Evolutionary conservation across 2,888 invertebrate species (phyloP).

Genomic region (Lasioglossum calceatum): DNA sequence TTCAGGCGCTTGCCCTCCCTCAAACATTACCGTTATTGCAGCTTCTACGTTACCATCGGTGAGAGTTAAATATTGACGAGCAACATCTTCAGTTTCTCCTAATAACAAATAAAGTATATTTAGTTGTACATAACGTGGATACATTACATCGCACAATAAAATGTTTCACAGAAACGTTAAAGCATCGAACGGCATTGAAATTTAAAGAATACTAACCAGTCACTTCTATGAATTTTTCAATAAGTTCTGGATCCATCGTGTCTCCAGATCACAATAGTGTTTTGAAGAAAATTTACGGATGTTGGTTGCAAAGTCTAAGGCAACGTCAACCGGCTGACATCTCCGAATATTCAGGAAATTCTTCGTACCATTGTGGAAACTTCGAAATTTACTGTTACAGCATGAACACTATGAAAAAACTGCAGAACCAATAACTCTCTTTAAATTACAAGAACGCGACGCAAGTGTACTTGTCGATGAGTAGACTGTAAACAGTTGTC

Average conservation of each 20-base stretch:
- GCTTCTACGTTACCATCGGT: slow-evolving; percentile 82
- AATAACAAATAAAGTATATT: slow-evolving; percentile 1
- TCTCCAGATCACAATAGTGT: background rate
- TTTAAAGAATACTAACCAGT: slow-evolving; percentile 75
- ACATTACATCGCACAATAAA: background rate
- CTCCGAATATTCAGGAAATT: background rate
- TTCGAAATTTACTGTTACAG: slow-evolving; percentile 2
- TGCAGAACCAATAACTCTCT: background rate
- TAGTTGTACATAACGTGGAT: no score
- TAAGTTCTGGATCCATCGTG: slow-evolving; percentile 78
- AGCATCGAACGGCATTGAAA: background rate
- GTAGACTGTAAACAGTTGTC: slow-evolving; percentile 24
- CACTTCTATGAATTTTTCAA: slow-evolving; percentile 82
- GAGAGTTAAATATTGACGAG: slow-evolving; percentile 78
- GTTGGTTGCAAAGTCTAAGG: background rate
- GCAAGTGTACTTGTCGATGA: background rate
- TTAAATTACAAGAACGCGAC: slow-evolving; percentile 16
- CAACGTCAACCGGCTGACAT: slow-evolving; percentile 35
- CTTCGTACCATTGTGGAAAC: background rate
- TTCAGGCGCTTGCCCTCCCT: slow-evolving; percentile 71
- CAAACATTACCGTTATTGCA: slow-evolving; percentile 81
- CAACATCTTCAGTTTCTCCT: slow-evolving; percentile 81
- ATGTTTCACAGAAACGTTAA: background rate
- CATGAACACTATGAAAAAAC: background rate
- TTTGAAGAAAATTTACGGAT: background rate